Evolutionary conservation across 2,888 invertebrate species (phyloP), one percentile per base, ranked within the genome.

Genomic region (Chymomyza caudatula): DNA sequence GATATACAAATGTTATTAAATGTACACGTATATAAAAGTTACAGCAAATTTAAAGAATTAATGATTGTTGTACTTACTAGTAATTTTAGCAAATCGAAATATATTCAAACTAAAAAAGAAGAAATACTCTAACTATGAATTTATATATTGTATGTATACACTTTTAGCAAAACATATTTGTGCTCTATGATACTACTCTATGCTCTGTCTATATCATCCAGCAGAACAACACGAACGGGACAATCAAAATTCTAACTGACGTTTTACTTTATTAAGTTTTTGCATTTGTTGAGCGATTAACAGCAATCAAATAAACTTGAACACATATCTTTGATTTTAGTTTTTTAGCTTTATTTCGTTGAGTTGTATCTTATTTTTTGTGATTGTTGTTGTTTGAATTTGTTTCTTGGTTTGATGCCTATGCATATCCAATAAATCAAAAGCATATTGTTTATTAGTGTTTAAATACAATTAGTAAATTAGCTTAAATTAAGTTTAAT

Each of bases 191-290:
- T 37, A 37, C 29, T 11, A 37, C 29, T 37, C 29, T 37, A 11
- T 37, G 67, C 60, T 71, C 67, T 71, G 73, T 72, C 55, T 63
- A 53, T 54, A 54, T 25, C 15, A 52, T 64, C 62, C 61, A 76
- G 69, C 74, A 67, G 63, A 77, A 75, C 74, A 77, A 86, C 69
- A 81, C 81, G 65, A 82, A 86, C 83, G 76, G 81, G 86, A 86
- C 86, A 86, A 86, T 86, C 86, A 86, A 87, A 86, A 87, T 86
- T 87, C 78, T 87, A 77, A 72, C 71, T 70, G 83, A 82, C 83
- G 74, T 69, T 65, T 71, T 71, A 77, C 76, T 73, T 75, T 67
- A 71, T 54, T 47, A n/a, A 47, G 29, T 20, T 56, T 15, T 61
- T 61, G 19, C 51, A 25, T 25, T 25, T 25, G 25, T 37, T 37